These are phyloP conservation scores for Isurus oxyrinchus DNA, from an alignment of 2,113 vertebrate genomes.

Conservation along the genomic window DNA sequence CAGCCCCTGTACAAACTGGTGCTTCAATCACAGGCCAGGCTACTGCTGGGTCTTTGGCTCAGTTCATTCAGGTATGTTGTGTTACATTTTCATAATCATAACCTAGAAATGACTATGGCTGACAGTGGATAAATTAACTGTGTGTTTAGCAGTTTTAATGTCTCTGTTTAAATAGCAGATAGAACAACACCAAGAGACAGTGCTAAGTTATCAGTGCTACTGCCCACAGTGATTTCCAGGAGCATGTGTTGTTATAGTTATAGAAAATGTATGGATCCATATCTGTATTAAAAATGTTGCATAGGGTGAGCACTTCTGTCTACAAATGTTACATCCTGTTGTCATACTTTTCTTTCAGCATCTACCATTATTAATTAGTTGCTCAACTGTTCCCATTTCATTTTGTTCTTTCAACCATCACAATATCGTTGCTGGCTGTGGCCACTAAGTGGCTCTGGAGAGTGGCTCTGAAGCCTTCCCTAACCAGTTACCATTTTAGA, in stretches of 20 bases:
- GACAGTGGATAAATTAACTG: background rate
- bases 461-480: background rate
- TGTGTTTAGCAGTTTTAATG: background rate
- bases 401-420: background rate
- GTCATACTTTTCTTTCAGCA: background rate
- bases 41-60: constrained; percentile 38
- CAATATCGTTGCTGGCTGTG: background rate
- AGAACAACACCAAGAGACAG: background rate
- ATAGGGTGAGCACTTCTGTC: background rate
- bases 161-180: background rate
- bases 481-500: background rate
- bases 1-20: constrained; percentile 23
- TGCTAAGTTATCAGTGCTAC: background rate
- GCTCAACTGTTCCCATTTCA: background rate
- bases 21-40: constrained; percentile 34
- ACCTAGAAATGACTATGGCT: background rate
- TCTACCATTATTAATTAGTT: background rate
- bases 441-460: background rate
- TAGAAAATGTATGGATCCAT: background rate
- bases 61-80: constrained; percentile 34
- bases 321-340: background rate
- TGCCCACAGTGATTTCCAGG: background rate
- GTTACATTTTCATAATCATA: background rate
- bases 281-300: background rate
- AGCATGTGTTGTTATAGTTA: background rate